A percentile compares a stretch with the other conserved stretches of the same genome.
These are phyloP conservation scores for Sesia apiformis DNA, from an alignment of 2,888 invertebrate genomes.

Conservation along the genomic window DNA sequence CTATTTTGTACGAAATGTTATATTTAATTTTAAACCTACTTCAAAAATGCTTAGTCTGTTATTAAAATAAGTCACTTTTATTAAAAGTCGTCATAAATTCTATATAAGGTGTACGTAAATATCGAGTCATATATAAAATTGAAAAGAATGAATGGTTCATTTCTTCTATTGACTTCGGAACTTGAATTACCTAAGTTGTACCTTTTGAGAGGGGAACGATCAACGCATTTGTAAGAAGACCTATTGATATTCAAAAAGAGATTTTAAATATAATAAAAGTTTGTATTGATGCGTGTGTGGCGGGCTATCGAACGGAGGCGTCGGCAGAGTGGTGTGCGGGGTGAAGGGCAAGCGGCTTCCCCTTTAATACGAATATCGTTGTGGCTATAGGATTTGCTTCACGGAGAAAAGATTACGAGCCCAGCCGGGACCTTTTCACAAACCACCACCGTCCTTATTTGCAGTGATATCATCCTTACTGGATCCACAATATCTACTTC, in stretches of 20 bases:
- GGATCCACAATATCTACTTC: no score
- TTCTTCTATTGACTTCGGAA: not conserved
- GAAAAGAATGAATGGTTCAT: no score
- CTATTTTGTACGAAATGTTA: no score
- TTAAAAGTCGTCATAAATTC: no score
- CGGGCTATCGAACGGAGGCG: slow-evolving; percentile 3
- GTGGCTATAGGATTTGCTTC: slow-evolving; percentile 39
- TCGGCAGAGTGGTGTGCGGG: slow-evolving; percentile 5
- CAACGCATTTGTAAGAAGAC: slow-evolving; percentile 19
- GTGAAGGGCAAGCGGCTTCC: slow-evolving; percentile 18
- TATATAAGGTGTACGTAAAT: no score
- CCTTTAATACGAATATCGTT: slow-evolving; percentile 35
- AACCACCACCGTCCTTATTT: no score
- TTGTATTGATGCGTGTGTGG: slow-evolving; percentile 24
- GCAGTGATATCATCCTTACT: no score
- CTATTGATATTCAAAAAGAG: slow-evolving; percentile 37
- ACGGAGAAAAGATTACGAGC: slow-evolving; percentile 37
- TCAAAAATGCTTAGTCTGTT: no score
- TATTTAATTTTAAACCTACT: no score
- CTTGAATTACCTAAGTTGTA: not conserved
- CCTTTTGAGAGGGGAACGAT: slow-evolving; percentile 6
- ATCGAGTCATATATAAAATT: no score
- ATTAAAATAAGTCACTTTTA: no score
- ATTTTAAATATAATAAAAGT: slow-evolving; percentile 37
- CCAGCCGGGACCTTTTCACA: slow-evolving; percentile 22